Base-by-base conservation (phyloP, 2,113 vertebrate genomes). In the Xiphophorus hellerii region DNA sequence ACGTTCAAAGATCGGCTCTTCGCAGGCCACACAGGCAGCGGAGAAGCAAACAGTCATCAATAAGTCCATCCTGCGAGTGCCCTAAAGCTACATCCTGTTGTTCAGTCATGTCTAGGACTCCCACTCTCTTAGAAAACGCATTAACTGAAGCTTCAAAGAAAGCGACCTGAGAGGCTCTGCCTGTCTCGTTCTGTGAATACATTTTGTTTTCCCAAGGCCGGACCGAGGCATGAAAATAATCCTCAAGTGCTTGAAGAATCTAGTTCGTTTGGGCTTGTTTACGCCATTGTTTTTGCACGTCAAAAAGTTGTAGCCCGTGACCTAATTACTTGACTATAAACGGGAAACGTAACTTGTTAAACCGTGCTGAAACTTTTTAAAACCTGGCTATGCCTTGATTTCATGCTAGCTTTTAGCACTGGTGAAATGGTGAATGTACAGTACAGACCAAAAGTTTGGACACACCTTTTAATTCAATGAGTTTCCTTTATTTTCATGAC, bases 71-170 rank as follows among this genome's bases (percentile, higher is more conserved):
- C 35, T n/a, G 64, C 22, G 5, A 39, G 37, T 28, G 65, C 37
- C 65, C 68, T 31, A 33, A 12, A 69, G 68, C 48, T 69, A 51
- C 67, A 33, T 25, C 44, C 44, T 54, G 51, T 31, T 54, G 28
- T 30, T 80, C 54, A 35, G 63, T 71, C 5, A 7, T 30, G 25
- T 74, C 62, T 54, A 25, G 69, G 31, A 63, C 48, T 76, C 37
- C 30, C 68, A 44, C 67, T 73, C 73, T 71, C 66, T 69, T n/a
- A 70, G 48, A 68, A 71, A 82, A 62, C 3, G 39, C 76, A 76
- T 62, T 60, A 70, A 27, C 22, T 58, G 5, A 67, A 22, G 42
- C 71, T 29, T 15, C 22, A 64, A 71, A n/a, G 29, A 72, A 28
- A 69, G 29, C 30, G 44, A 39, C 62, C 54, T 7, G 10, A 14